These are phyloP conservation scores for Lasius platythorax DNA, from an alignment of 2,888 invertebrate genomes.

Conservation along the genomic window DNA sequence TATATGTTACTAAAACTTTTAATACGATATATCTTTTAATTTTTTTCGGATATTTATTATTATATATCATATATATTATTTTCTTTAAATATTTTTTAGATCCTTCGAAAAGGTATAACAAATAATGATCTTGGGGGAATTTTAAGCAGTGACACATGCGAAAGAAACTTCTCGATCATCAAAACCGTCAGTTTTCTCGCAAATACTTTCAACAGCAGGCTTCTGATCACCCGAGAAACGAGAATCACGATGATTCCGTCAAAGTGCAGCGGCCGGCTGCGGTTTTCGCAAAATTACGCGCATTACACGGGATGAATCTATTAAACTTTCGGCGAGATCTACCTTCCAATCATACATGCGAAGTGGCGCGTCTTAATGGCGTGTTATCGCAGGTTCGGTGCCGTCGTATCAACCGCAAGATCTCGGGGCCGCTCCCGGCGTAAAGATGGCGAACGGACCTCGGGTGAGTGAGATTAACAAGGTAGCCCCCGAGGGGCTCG, in stretches of 20 bases:
- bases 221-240: not conserved
- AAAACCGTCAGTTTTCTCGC: not conserved
- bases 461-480: conserved; percentile 73
- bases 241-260: not conserved
- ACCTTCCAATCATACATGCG: conserved; percentile 27
- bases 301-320: conserved; percentile 37
- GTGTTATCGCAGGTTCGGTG: conserved; percentile 62
- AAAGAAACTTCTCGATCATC: not conserved
- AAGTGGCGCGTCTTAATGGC: conserved; percentile 51
- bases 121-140: not conserved
- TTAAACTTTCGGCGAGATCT: conserved; percentile 36
- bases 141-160: not conserved
- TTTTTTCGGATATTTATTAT: not conserved
- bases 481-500: conserved; percentile 68
- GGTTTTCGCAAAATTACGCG: conserved; percentile 31
- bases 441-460: conserved; percentile 74
- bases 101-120: not conserved
- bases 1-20: no score
- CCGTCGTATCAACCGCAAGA: conserved; percentile 71
- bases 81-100: not conserved
- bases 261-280: not conserved
- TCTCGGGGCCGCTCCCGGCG: conserved; percentile 63
- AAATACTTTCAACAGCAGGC: not conserved
- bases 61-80: not conserved
- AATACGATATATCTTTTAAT: not conserved